A percentile compares a stretch with the other conserved stretches of the same genome.
These are phyloP conservation scores for Geodia barretti DNA, from an alignment of 37 sponge, comb jelly and placozoan species.

Conservation along the genomic window DNA sequence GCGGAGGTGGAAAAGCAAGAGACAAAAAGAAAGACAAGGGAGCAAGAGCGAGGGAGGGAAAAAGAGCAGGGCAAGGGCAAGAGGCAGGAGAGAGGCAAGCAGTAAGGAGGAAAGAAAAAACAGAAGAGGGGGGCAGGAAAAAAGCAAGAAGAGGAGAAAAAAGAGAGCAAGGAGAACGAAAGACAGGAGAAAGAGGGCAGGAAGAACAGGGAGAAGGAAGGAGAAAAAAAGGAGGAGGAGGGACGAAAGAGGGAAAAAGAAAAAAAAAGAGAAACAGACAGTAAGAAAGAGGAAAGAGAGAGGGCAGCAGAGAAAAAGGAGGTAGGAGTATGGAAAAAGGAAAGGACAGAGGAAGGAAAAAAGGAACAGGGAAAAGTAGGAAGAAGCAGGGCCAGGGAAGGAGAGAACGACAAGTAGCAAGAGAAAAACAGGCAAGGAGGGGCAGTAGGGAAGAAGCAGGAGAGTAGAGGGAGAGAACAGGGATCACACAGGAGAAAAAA, in stretches of 20 bases:
- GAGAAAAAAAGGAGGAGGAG: conserved; percentile 4
- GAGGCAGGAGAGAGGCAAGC: neutral
- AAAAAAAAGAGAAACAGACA: neutral
- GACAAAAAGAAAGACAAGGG: neutral
- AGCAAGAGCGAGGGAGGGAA: neutral
- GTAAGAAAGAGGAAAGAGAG: neutral
- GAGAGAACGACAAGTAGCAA: neutral
- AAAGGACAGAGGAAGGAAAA: neutral
- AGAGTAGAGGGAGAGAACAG: neutral
- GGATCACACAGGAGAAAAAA: neutral
- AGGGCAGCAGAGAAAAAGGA: neutral
- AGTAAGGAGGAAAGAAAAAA: neutral
- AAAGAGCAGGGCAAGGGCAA: neutral
- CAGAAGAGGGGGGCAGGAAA: neutral
- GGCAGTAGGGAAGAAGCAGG: neutral
- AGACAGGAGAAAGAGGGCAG: neutral
- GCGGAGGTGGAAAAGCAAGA: neutral
- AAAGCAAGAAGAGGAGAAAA: neutral
- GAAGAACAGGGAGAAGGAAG: neutral
- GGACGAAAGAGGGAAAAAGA: neutral
- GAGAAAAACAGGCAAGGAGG: neutral
- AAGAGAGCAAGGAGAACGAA: neutral
- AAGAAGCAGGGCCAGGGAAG: neutral
- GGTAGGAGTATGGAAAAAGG: neutral
- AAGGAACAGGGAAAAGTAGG: neutral